Evolutionary conservation across 2,113 vertebrate species (phyloP).

Genomic region (Halichoeres trimaculatus): DNA sequence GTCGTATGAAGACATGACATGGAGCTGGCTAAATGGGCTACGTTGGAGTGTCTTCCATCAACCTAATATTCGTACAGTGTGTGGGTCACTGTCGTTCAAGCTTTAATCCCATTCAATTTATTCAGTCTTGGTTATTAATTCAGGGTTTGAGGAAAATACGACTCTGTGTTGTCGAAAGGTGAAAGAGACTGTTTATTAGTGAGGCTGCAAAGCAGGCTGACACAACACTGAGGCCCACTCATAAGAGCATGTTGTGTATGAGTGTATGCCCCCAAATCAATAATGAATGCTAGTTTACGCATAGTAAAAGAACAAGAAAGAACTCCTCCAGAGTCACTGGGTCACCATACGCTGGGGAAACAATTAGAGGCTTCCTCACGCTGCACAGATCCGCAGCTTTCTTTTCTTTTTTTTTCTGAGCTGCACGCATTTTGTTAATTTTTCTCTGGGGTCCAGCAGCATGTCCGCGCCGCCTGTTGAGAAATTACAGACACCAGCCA

Average conservation of each 20-base stretch:
- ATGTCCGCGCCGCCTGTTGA: conserved; percentile 63
- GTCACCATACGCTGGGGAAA: conserved; percentile 77
- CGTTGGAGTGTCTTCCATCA: conserved; percentile 82
- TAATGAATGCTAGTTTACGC: conserved; percentile 74
- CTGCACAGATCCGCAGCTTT: conserved; percentile 50
- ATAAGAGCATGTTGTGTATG: conserved; percentile 49
- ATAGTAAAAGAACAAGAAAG: conserved; percentile 69
- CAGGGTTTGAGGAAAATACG: conserved; percentile 56
- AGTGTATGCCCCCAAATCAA: conserved; percentile 70
- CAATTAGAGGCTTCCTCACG: conserved; percentile 73
- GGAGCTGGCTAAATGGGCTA: conserved; percentile 81
- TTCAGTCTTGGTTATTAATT: conserved; percentile 75
- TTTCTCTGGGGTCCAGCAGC: conserved; percentile 70
- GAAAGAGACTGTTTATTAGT: conserved; percentile 28
- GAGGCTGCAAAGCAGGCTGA: conserved; percentile 38
- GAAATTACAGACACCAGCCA: conserved; percentile 72
- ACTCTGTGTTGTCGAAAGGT: conserved; percentile 31
- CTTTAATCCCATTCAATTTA: conserved; percentile 79
- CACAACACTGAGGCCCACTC: conserved; percentile 46
- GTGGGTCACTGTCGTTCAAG: conserved; percentile 76
- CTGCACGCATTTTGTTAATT: conserved; percentile 57
- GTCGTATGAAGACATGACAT: conserved; percentile 83
- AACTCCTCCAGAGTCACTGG: conserved; percentile 73
- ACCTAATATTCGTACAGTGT: conserved; percentile 72
- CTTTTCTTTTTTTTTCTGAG: conserved; percentile 31